Base-by-base conservation (phyloP, 2,888 invertebrate genomes). In the Orchesellides sinensis region DNA sequence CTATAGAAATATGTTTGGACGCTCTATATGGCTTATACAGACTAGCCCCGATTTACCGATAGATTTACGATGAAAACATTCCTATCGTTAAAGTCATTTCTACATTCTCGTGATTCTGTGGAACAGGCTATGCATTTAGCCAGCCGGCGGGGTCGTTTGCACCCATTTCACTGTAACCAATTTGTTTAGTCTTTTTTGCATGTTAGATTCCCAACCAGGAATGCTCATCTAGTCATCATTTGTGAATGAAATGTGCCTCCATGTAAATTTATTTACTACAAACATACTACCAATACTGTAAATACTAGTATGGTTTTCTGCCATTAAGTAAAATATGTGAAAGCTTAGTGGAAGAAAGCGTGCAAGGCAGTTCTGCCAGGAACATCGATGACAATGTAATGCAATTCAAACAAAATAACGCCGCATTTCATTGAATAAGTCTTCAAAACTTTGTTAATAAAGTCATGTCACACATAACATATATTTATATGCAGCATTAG, bases 391-490 rank as follows among this genome's bases (percentile, higher is more conserved):
- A 73, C 63, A 32, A 52, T 45, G 63, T 63, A 63, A 32, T 63
- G 59, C 59, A 56, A 56, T 72, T 40, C 23, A 45, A n/a, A 56
- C 29, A 32, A 45, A 72, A 32, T 40, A 35, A 72, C 10, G 61
- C 32, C 45, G 61, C 59, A 47, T 47, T 73, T 40, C 54, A 72
- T 19, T 56, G 45, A 21, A 73, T 61, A 73, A 63, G 21, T n/a
- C 17, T 40, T 65, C n/a, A 66, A 75, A 75, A 40, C n/a, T 75
- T 75, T 75, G 52, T 66, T 54, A 75, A 75, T 75, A 75, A 75
- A 75, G 75, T 66, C 63, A 74, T 54, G 69, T 12, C 19, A 12
- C 4, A 40, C 14, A n/a, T n/a, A 40, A n/a, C n/a, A n/a, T n/a
- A n/a, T n/a, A n/a, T n/a, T n/a, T n/a, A n/a, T n/a, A n/a, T n/a